A percentile compares a stretch with the other conserved stretches of the same genome.
Evolutionary conservation across 2,888 invertebrate genomes (phyloP).

Genomic region (Thera obeliscata): DNA sequence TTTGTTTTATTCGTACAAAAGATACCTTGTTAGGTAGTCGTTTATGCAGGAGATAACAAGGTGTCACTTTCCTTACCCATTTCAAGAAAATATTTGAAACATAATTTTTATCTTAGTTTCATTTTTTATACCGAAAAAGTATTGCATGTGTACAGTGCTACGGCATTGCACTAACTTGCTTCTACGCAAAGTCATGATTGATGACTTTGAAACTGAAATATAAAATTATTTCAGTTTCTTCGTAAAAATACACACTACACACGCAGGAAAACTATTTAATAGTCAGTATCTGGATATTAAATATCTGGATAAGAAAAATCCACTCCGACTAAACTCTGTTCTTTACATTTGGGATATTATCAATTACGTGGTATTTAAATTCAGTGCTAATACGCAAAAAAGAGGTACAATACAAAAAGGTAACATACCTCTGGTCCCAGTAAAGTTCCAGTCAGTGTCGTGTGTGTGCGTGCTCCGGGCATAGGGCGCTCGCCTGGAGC

Average conservation of each 20-base stretch:
- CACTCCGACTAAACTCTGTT: too few relatives aligned
- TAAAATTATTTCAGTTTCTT: too few relatives aligned
- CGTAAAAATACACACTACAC: too few relatives aligned
- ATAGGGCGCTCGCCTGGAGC: conserved; percentile 74
- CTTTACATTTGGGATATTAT: too few relatives aligned
- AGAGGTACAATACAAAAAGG: too few relatives aligned
- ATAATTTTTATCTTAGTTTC: neutral
- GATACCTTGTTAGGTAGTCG: conserved; percentile 13
- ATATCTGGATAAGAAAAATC: too few relatives aligned
- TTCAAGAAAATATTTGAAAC: conserved; percentile 4
- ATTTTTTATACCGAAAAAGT: neutral
- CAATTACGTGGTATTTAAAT: too few relatives aligned
- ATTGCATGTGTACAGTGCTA: neutral
- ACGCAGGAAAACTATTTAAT: too few relatives aligned
- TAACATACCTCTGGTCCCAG: conserved; percentile 73
- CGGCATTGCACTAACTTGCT: neutral
- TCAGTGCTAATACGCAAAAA: too few relatives aligned
- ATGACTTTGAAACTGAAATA: too few relatives aligned
- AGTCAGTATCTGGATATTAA: too few relatives aligned
- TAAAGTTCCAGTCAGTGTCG: conserved; percentile 79
- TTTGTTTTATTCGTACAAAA: conserved; percentile 31
- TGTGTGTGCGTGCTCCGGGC: conserved; percentile 72
- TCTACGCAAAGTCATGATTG: too few relatives aligned
- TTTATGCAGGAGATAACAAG: conserved; percentile 26
- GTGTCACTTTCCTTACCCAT: conserved; percentile 17